Evolutionary conservation across 2,113 vertebrate genomes (phyloP), one percentile per base, ranked within the genome.

Genomic region (sheep (Ovis aries)): DNA sequence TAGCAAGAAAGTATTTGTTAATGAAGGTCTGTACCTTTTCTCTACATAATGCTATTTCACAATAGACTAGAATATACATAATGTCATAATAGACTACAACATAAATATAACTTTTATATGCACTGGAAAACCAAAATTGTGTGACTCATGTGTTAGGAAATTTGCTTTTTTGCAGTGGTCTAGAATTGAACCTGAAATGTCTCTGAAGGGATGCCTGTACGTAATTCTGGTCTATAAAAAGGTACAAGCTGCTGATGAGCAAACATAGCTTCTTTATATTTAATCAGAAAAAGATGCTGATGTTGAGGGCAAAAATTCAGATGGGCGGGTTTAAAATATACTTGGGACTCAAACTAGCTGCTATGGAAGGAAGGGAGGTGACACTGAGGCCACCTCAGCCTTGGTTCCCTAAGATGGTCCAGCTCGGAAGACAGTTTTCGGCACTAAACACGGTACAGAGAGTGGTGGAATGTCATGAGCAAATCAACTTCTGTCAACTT

Each of bases 221-320:
- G 3, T 45, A 62, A 53, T 59, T 81, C 52, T 53, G 45, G 8
- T 19, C 19, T 92, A 33, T 23, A 31, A 77, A 87, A 90, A 60
- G 16, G 3, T 50, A 25, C 3, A 81, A 48, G 25, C 25, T 64
- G 23, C 23, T 87, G 6, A 1, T 82, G 82, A 95, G 59, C n/a
- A 91, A 86, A 78, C 27, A 40, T 0, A 31, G 25, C 67, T 52
- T 84, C 13, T 84, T 85, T 84, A 57, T 62, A 85, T 74, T 95
- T 77, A 88, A 89, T 74, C 36, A 92, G 31, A 52, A 91, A 92
- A 92, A 29, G 31, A 91, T 81, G 62, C 64, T 74, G 16, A 60
- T 43, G 2, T 6, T 4, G 48, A 59, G 12, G 17, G 11, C 8
- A 12, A 7, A 85, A 81, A 36, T 40, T 50, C 36, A 80, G 36